Conservation (phyloP, 2,797 vertebrate species). For the Sphenopsis melanotis region DNA sequence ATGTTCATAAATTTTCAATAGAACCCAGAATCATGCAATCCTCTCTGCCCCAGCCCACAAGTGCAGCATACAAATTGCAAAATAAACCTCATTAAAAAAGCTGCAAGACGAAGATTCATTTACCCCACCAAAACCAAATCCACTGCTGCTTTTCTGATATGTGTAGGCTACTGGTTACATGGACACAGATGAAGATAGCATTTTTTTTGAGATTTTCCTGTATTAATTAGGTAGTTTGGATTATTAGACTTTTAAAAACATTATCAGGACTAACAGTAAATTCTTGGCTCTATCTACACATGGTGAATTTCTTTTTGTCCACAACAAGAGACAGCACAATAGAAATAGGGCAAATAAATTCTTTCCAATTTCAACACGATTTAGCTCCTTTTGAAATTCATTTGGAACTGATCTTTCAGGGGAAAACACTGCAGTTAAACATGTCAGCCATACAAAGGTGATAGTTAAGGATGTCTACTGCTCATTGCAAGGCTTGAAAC, state of each 20-base stretch:
- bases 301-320: neutral
- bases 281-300: neutral
- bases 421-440: neutral
- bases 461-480: neutral
- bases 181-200: neutral
- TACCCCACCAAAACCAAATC: neutral
- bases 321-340: fast-evolving
- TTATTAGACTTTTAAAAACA: neutral
- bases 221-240: neutral
- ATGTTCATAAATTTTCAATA: neutral
- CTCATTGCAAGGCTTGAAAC: neutral
- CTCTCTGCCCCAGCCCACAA: neutral
- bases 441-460: neutral
- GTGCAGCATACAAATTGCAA: neutral
- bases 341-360: neutral
- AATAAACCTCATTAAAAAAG: neutral
- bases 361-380: neutral
- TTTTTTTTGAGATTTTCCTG: neutral
- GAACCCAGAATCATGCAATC: neutral
- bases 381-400: neutral
- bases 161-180: neutral
- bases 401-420: neutral
- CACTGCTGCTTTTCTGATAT: neutral
- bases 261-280: neutral
- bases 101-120: neutral